phyloP scores from a whole-genome alignment of 2,888 invertebrate species.

The Torymus auratus region DNA sequence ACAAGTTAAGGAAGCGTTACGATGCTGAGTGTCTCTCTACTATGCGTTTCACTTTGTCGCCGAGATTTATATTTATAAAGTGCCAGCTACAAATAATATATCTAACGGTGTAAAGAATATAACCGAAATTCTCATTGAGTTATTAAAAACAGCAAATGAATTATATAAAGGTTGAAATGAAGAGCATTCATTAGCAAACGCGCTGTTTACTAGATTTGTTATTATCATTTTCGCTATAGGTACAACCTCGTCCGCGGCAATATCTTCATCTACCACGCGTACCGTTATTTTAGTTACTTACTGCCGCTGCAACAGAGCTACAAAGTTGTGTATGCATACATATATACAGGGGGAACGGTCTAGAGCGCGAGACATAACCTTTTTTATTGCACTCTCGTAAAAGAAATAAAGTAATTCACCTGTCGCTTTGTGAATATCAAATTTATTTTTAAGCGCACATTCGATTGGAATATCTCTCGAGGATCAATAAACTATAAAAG shows the following conservation, averaged over 20 bases:
- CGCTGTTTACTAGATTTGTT: constrained; percentile 28
- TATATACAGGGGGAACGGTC: too few species aligned
- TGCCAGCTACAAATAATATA: too few species aligned
- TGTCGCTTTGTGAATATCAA: constrained; percentile 29
- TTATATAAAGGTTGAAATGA: background rate
- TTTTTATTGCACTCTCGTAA: constrained; percentile 45
- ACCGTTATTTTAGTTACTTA: constrained; percentile 17
- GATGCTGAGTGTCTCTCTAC: too few species aligned
- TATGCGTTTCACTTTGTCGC: too few species aligned
- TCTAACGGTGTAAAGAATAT: too few species aligned
- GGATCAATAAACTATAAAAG: constrained; percentile 13
- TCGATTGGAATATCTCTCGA: background rate
- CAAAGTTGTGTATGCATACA: constrained; percentile 26
- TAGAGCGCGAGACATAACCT: constrained; percentile 14
- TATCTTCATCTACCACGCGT: constrained; percentile 17
- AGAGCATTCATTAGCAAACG: background rate
- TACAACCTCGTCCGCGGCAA: background rate
- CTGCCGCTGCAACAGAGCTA: background rate
- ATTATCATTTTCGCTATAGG: constrained; percentile 1
- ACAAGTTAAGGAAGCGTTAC: too few species aligned
- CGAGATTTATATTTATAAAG: too few species aligned
- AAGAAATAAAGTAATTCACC: constrained; percentile 42
- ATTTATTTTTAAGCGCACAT: constrained; percentile 20
- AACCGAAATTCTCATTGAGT: too few species aligned
- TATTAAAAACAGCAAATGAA: too few species aligned